Evolutionary conservation across 2,113 vertebrate genomes (phyloP), one percentile per base, ranked within the genome.

Genomic region (Hippoglossus stenolepis): DNA sequence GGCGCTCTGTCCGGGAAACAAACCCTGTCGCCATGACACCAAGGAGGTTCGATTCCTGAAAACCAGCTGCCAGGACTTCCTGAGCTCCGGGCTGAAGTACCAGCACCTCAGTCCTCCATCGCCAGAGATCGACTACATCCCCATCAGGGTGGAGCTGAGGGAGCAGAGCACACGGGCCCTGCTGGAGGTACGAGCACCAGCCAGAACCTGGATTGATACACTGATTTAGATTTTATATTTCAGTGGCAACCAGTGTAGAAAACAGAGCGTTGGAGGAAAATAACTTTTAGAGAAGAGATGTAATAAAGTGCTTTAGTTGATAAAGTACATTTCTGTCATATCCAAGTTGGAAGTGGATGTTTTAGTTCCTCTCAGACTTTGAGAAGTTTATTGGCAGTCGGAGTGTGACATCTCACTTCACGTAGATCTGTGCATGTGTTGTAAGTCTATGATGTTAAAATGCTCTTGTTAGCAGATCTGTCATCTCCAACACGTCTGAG

Each of bases 1-100:
- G 3, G 10, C 78, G 0, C 59, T 69, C 15, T 96, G 93, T 81
- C 85, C 87, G 0, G 89, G 91, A 49, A 94, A 94, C 75, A 89
- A 85, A 59, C 85, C 92, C 1, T 96, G 92, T 73, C 75, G 70
- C 20, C 64, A 86, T 23, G 15, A 77, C 15, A 80, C 87, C 59
- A 91, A 85, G 40, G 89, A 90, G 66, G 80, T 93, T 0, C n/a
- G 35, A 1, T 87, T 89, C 65, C 66, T 95, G 64, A 94, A 95
- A 71, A 75, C 88, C 47, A 82, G 86, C 84, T 96, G 92, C 77
- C 87, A 90, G 45, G 90, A 90, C 77, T 95, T 96, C 86, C 91
- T 94, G 26, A 82, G 65, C 73, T 87, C 91, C 0, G 82, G 79
- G 15, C 86, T 96, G 76, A 86, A 63, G 85, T 95, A 95, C 70